phyloP scores from a whole-genome alignment of 2,888 invertebrate genomes.

The Agrilus mali region DNA sequence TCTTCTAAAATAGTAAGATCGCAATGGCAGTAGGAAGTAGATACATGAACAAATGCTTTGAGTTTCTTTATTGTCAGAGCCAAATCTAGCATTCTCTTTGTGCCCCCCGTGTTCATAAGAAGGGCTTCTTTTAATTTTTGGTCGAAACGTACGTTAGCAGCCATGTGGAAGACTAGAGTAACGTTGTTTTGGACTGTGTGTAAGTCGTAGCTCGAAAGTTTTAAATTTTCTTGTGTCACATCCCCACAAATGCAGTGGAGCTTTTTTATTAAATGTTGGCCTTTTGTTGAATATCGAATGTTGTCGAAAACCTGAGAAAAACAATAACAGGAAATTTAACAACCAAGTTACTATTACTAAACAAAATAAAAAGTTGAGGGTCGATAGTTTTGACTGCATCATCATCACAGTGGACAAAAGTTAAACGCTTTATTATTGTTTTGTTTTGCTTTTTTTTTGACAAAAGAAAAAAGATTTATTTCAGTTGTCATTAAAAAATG shows the following conservation, averaged over 20 bases:
- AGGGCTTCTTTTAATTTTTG: constrained; percentile 50
- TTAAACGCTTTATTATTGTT: too few relatives aligned
- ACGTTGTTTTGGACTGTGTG: constrained; percentile 38
- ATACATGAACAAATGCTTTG: constrained; percentile 65
- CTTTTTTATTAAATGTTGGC: constrained; percentile 34
- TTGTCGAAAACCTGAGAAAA: constrained; percentile 26
- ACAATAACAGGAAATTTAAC: not conserved
- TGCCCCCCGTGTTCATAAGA: constrained; percentile 45
- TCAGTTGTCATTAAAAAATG: too few relatives aligned
- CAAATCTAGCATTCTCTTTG: constrained; percentile 24
- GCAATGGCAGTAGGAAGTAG: constrained; percentile 84
- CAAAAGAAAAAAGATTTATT: too few relatives aligned
- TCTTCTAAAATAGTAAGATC: constrained; percentile 68
- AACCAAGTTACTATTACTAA: too few relatives aligned
- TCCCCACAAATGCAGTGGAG: constrained; percentile 42
- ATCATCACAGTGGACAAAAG: too few relatives aligned
- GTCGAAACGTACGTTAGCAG: constrained; percentile 61
- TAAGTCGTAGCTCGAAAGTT: constrained; percentile 34
- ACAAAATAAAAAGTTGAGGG: too few relatives aligned
- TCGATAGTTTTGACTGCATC: too few relatives aligned
- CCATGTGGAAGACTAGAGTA: constrained; percentile 57
- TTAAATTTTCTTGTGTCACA: constrained; percentile 33
- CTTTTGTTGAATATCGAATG: constrained; percentile 19
- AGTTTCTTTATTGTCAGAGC: constrained; percentile 23
- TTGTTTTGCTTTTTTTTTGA: too few relatives aligned